These are phyloP conservation scores for Epizoanthus scotinus DNA, from an alignment of 92 coral and sea anemone species.

Conservation along the genomic window DNA sequence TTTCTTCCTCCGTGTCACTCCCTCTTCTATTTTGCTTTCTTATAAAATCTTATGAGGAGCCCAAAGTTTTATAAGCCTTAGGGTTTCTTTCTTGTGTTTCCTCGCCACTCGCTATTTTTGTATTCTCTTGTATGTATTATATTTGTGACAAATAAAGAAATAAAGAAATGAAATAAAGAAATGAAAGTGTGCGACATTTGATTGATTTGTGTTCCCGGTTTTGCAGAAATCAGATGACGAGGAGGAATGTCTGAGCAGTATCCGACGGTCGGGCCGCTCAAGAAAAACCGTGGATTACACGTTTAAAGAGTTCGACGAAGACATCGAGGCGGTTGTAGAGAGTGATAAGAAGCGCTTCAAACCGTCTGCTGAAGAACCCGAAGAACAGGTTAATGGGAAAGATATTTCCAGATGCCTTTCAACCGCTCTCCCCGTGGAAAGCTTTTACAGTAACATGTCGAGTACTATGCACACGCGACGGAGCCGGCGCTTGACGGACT, in stretches of 20 bases:
- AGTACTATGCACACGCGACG: slow-evolving; percentile 46
- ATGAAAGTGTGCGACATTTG: not conserved
- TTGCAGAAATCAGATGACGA: slow-evolving; percentile 68
- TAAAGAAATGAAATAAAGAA: too few relatives aligned
- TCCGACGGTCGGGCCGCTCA: slow-evolving; percentile 89
- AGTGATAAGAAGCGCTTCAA: slow-evolving; percentile 68
- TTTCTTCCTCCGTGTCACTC: too few relatives aligned
- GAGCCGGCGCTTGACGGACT: slow-evolving; percentile 80
- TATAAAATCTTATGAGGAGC: too few relatives aligned
- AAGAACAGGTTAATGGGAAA: slow-evolving; percentile 57
- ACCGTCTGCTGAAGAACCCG: slow-evolving; percentile 45
- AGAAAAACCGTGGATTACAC: slow-evolving; percentile 98
- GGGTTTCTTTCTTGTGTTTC: too few relatives aligned
- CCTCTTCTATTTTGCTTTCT: too few relatives aligned
- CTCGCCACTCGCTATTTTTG: too few relatives aligned
- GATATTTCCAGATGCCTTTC: slow-evolving; percentile 30
- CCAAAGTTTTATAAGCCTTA: too few relatives aligned
- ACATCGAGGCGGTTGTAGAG: slow-evolving; percentile 88
- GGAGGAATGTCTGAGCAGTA: slow-evolving; percentile 56
- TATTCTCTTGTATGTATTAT: too few relatives aligned
- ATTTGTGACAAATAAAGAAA: too few relatives aligned
- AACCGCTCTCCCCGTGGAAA: slow-evolving; percentile 58
- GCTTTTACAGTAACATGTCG: slow-evolving; percentile 42
- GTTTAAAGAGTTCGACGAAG: slow-evolving; percentile 94
- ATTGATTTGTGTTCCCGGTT: not conserved